Base-by-base conservation (phyloP, 2,888 invertebrate genomes). In the Chloroclysta siterata region DNA sequence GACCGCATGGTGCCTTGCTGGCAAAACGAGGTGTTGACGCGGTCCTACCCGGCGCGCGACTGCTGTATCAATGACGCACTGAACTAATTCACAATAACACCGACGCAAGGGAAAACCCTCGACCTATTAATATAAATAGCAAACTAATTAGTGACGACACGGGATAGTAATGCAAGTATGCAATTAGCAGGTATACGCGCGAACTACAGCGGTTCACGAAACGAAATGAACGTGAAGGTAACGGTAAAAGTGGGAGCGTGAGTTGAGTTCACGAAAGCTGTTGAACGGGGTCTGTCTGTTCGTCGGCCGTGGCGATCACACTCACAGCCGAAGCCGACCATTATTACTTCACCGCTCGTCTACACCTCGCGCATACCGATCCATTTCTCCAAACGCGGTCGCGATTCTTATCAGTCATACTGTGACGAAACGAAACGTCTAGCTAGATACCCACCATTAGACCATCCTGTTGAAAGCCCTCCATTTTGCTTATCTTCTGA, bases 1-100 rank as follows among this genome's bases (percentile, higher is more conserved):
- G 79, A 89, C 90, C 92, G 87, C 92, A 92, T 92, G 92, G 90
- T 91, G 92, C 92, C 87, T 87, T 80, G 90, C 80, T 92, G 92
- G 92, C 92, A 93, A 77, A 69, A 77, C 51, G 29, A 51, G 51
- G 36, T 90, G 89, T 91, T 90, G 90, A 90, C 88, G 83, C 72
- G 73, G 72, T 67, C 60, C 62, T 78, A 68, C 70, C 74, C 79
- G 80, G 76, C 75, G 74, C 72, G 72, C 71, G 69, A 68, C 72
- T 62, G 69, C 68, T 66, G 64, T 60, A 54, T 59, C 56, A 61
- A 71, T 73, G 77, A 77, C 80, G 78, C 69, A 71, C 69, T 64
- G 67, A 66, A 68, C 70, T 71, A 72, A 72, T 74, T 72, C 69
- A 75, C 70, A 73, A 74, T 70, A 42, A 79, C 73, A 76, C 76